phyloP scores from a whole-genome alignment of 2,797 vertebrate genomes.

The Poeciliopsis turneri region DNA sequence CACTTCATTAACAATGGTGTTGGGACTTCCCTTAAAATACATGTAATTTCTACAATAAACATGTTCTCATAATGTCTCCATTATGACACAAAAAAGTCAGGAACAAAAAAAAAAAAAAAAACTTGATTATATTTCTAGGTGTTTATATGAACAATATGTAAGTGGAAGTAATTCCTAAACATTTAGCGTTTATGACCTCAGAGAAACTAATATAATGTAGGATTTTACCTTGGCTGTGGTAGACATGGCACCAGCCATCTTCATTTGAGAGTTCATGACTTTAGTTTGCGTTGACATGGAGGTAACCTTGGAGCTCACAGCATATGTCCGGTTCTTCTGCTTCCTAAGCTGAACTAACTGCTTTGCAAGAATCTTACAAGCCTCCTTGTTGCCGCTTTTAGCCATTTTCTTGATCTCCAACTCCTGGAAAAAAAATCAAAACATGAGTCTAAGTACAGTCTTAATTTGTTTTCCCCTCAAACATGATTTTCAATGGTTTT shows the following conservation, averaged over 20 bases:
- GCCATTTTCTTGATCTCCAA: constrained; percentile 99
- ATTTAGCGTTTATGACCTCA: not conserved
- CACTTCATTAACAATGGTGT: constrained; percentile 59
- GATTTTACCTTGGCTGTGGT: constrained; percentile 91
- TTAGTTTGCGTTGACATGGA: constrained; percentile 97
- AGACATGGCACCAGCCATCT: constrained; percentile 98
- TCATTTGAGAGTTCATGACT: constrained; percentile 99
- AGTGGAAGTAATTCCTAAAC: not conserved
- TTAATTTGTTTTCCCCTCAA: not conserved
- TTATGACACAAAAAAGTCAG: not conserved
- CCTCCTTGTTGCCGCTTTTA: constrained; percentile 94
- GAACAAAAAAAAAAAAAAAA: not conserved
- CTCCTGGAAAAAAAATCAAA: constrained; percentile 79
- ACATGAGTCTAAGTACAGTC: not conserved
- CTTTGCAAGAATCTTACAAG: constrained; percentile 95
- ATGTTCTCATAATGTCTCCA: constrained; percentile 10
- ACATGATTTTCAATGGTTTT: not conserved
- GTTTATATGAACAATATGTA: not conserved
- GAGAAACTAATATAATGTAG: not conserved
- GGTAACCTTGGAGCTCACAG: constrained; percentile 98
- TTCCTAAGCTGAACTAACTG: constrained; percentile 94
- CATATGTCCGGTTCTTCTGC: constrained; percentile 95
- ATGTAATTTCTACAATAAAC: constrained; percentile 43
- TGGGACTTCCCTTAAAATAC: constrained; percentile 35
- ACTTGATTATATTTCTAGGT: not conserved